Conservation (phyloP, 1,140 invertebrate genomes). For the Hestina assimilis region DNA sequence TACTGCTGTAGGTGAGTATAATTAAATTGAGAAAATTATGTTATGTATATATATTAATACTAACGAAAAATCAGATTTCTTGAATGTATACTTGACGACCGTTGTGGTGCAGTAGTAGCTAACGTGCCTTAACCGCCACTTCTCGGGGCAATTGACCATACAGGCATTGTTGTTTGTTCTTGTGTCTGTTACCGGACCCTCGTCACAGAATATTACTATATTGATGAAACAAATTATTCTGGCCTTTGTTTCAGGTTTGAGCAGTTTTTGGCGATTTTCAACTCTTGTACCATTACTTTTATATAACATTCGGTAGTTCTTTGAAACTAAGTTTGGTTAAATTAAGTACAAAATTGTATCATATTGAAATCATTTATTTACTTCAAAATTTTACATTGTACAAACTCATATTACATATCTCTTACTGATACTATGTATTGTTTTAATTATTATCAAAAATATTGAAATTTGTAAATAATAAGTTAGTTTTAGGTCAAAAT, state of each 20-base stretch:
- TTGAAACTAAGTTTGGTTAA: background rate
- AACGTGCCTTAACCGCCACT: too few relatives aligned
- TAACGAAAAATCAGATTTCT: too few relatives aligned
- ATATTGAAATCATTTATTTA: background rate
- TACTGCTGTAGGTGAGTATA: conserved; percentile 57
- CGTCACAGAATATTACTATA: too few relatives aligned
- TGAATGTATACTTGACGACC: too few relatives aligned
- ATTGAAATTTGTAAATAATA: conserved; percentile 20
- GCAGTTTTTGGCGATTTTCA: conserved; percentile 14
- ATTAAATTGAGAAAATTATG: conserved; percentile 20
- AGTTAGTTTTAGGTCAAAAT: conserved; percentile 15
- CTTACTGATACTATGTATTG: background rate
- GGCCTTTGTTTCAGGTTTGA: conserved; percentile 30
- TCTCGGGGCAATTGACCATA: too few relatives aligned
- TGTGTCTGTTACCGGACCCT: too few relatives aligned
- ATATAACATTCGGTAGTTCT: conserved; percentile 34
- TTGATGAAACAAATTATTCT: background rate
- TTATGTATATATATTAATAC: conserved; percentile 12
- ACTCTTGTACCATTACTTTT: conserved; percentile 22
- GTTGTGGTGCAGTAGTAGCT: too few relatives aligned
- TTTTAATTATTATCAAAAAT: conserved; percentile 1
- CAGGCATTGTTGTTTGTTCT: too few relatives aligned
- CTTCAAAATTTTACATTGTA: conserved; percentile 19
- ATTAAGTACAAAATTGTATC: background rate
- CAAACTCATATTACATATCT: conserved; percentile 32